Percentiles rank a stretch among this genome's conserved stretches.
Conservation (phyloP, 2,888 invertebrate genomes). For the Lepidochitona cinerea region DNA sequence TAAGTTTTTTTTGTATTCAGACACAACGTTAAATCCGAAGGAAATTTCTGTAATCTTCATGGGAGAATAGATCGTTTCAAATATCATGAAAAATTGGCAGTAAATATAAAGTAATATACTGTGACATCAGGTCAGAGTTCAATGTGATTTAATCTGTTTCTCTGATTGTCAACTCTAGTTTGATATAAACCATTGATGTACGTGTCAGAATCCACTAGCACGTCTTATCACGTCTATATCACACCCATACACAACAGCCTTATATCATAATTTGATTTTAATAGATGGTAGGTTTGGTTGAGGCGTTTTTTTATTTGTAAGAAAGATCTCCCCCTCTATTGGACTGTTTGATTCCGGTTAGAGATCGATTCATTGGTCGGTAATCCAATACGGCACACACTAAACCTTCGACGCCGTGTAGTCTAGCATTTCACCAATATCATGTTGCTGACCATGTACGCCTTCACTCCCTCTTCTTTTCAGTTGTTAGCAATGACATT, state of each 20-base stretch:
- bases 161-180: too few species aligned
- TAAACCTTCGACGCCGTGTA: not conserved
- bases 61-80: too few species aligned
- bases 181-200: not conserved
- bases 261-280: constrained; percentile 8
- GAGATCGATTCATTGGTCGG: not conserved
- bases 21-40: too few species aligned
- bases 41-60: too few species aligned
- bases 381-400: not conserved
- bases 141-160: too few species aligned
- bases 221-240: not conserved
- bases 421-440: not conserved
- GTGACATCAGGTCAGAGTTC: too few species aligned
- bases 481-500: not conserved
- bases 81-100: too few species aligned
- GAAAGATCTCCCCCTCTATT: not conserved
- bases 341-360: not conserved
- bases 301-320: not conserved
- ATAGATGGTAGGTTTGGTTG: not conserved
- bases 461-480: not conserved
- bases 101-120: too few species aligned
- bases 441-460: not conserved
- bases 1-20: too few species aligned
- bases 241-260: not conserved
- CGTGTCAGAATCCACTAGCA: not conserved